Evolutionary conservation across 1,140 invertebrate species (phyloP).

Genomic region (Platorchestia sp.): DNA sequence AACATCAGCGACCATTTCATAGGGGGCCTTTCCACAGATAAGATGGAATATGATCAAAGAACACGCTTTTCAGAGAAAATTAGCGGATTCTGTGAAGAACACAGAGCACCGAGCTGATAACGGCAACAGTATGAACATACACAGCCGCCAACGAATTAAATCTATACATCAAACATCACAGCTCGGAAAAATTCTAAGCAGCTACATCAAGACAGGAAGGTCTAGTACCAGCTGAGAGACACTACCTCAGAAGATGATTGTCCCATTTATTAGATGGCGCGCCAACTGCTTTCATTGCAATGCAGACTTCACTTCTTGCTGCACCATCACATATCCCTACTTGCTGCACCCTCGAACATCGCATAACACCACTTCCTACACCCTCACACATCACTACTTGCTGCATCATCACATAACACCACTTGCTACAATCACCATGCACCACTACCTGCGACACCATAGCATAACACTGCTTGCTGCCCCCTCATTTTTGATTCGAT

Average conservation of each 20-base stretch:
- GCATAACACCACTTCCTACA: too few relatives aligned
- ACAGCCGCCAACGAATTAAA: neutral
- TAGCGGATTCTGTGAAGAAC: neutral
- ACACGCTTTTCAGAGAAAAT: neutral
- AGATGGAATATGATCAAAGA: neutral
- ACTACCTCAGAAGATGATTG: neutral
- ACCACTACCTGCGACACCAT: neutral
- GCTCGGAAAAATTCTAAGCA: slow-evolving; percentile 17
- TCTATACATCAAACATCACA: slow-evolving; percentile 55
- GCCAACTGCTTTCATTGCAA: too few relatives aligned
- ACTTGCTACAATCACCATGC: neutral
- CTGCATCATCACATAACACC: too few relatives aligned
- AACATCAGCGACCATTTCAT: neutral
- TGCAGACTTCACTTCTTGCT: too few relatives aligned
- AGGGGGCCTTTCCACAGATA: neutral
- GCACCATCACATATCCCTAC: too few relatives aligned
- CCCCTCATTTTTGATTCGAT: too few relatives aligned
- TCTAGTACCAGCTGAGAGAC: neutral
- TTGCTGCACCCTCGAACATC: too few relatives aligned
- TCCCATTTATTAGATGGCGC: too few relatives aligned
- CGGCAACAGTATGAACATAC: neutral
- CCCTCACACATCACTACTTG: too few relatives aligned
- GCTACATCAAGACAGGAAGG: neutral
- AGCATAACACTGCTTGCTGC: too few relatives aligned
- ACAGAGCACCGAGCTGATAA: neutral